Evolutionary conservation across 2,888 invertebrate species (phyloP).

Genomic region (Lissonota sp.): DNA sequence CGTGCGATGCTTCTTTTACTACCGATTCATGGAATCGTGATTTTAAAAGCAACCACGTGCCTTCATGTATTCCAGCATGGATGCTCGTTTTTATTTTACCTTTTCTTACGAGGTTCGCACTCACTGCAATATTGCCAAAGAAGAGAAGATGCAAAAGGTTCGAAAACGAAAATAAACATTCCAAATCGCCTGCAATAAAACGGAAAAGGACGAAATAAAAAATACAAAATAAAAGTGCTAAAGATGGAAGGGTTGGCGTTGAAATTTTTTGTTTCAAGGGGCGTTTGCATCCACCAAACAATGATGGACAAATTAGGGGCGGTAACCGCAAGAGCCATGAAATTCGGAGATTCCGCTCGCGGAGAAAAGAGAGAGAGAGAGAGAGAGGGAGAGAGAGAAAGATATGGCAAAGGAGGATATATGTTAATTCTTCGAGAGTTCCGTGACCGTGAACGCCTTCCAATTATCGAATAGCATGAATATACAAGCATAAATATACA

Average conservation of each 20-base stretch:
- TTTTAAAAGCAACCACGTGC: conserved; percentile 43
- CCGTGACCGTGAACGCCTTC: conserved; percentile 64
- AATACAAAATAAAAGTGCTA: too few relatives aligned
- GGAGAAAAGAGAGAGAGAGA: too few relatives aligned
- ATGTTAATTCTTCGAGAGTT: conserved; percentile 62
- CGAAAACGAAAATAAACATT: too few relatives aligned
- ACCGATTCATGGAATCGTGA: conserved; percentile 65
- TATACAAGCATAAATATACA: neutral
- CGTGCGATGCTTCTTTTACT: conserved; percentile 53
- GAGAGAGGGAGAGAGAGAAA: neutral
- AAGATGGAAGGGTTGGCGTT: conserved; percentile 7
- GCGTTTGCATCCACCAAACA: conserved; percentile 49
- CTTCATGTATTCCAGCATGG: neutral
- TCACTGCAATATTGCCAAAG: too few relatives aligned
- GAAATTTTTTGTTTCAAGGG: conserved; percentile 29
- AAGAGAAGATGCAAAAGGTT: too few relatives aligned
- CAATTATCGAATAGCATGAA: conserved; percentile 58
- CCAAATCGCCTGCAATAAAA: too few relatives aligned
- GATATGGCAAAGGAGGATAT: conserved; percentile 56
- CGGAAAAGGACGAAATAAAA: too few relatives aligned
- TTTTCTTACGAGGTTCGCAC: too few relatives aligned
- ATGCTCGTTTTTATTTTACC: too few relatives aligned
- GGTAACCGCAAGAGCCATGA: conserved; percentile 44
- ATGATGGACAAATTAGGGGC: conserved; percentile 63
- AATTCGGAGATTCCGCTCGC: conserved; percentile 24